A percentile compares a stretch with the other conserved stretches of the same genome.
Evolutionary conservation across 2,113 vertebrate species (phyloP).

Genomic region (Sceloporus tristichus): DNA sequence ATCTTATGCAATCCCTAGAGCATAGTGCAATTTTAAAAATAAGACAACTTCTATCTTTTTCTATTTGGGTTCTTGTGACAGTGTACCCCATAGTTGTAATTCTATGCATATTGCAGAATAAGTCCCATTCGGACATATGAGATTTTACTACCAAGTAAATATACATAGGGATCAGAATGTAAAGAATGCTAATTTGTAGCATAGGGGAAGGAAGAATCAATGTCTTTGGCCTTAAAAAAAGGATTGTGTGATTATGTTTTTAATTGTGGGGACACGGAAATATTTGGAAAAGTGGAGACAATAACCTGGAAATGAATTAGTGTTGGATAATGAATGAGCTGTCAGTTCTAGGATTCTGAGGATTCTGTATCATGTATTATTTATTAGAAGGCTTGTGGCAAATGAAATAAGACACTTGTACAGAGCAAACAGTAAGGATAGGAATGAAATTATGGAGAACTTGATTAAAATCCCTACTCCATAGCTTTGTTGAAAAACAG

Average conservation of each 20-base stretch:
- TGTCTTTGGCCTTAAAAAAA: no score
- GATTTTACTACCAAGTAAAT: background rate
- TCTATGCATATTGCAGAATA: background rate
- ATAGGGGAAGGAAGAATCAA: background rate
- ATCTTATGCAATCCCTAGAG: background rate
- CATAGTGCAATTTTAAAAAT: background rate
- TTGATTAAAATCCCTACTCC: background rate
- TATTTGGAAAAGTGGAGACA: background rate
- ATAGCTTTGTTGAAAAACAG: background rate
- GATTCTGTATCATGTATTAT: constrained; percentile 31
- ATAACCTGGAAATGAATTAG: constrained; percentile 24
- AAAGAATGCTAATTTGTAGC: background rate
- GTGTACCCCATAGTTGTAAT: background rate
- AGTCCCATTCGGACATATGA: background rate
- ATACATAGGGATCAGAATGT: background rate
- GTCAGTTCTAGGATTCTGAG: constrained; percentile 27
- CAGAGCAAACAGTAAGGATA: background rate
- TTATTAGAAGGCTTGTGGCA: constrained; percentile 13
- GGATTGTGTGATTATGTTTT: background rate
- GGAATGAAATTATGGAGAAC: constrained; percentile 3
- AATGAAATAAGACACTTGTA: constrained; percentile 19
- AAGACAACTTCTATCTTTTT: background rate
- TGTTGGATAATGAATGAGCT: constrained; percentile 35
- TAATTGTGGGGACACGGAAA: constrained; percentile 12
- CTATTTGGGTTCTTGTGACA: background rate